Conservation (phyloP, 2,113 vertebrate genomes). For the Gulo gulo region DNA sequence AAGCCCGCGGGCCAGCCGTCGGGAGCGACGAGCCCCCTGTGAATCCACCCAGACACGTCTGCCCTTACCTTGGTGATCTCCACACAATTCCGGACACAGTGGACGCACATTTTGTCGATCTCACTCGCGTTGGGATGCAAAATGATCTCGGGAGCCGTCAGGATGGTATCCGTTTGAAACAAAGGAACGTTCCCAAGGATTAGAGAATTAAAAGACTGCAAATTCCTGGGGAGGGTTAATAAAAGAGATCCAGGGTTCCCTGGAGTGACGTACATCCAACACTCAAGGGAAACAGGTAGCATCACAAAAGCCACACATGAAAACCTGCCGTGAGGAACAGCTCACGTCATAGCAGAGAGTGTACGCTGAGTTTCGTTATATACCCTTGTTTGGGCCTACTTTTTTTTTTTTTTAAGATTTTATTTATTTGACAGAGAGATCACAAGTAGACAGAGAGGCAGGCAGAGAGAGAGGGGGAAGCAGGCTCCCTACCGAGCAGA, state of each 20-base stretch:
- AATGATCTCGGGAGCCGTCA: slow-evolving; percentile 89
- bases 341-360: fast-evolving
- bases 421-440: too few relatives aligned
- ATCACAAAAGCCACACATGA: fast-evolving
- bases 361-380: fast-evolving
- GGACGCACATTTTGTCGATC: slow-evolving; percentile 86
- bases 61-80: slow-evolving; percentile 90
- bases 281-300: fast-evolving
- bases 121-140: slow-evolving; percentile 88
- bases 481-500: too few relatives aligned
- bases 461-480: too few relatives aligned
- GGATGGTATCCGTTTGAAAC: slow-evolving; percentile 89
- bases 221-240: slow-evolving; percentile 84
- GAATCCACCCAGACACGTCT: fast-evolving
- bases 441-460: too few relatives aligned
- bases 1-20: fast-evolving
- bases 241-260: background rate
- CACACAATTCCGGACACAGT: slow-evolving; percentile 88
- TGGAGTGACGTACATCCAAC: fast-evolving
- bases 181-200: slow-evolving; percentile 85
- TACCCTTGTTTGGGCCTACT: background rate
- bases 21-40: fast-evolving
- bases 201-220: slow-evolving; percentile 86
- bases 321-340: background rate
- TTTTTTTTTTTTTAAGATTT: too few relatives aligned